These are phyloP conservation scores for Benthosema pterotum DNA, from an alignment of 2,797 vertebrate genomes.

Conservation along the genomic window DNA sequence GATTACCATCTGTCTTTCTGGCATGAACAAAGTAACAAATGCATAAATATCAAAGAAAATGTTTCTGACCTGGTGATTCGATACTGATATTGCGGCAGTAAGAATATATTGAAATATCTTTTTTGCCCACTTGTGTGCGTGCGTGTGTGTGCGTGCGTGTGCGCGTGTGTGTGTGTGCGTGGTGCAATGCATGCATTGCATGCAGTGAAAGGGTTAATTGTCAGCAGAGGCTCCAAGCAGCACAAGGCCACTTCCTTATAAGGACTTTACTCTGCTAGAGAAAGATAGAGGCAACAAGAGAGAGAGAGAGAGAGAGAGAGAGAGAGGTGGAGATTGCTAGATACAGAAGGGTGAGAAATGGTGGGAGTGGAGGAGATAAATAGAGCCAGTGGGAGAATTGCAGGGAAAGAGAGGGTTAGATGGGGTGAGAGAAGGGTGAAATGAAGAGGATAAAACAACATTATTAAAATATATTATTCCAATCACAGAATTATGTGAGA, in stretches of 20 bases:
- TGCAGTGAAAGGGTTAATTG: slow-evolving; percentile 66
- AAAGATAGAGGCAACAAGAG: slow-evolving; percentile 33
- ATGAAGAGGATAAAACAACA: slow-evolving; percentile 14
- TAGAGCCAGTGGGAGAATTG: slow-evolving; percentile 22
- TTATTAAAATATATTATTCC: too few species aligned
- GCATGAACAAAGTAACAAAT: too few species aligned
- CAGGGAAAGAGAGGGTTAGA: slow-evolving; percentile 7
- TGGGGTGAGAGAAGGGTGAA: slow-evolving; percentile 25
- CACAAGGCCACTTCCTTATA: slow-evolving; percentile 76
- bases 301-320: slow-evolving; percentile 7
- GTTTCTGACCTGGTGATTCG: too few species aligned
- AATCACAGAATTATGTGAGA: too few species aligned
- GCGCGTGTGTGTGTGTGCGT: too few species aligned
- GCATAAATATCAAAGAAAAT: too few species aligned
- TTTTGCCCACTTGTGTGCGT: too few species aligned
- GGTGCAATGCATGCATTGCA: too few species aligned
- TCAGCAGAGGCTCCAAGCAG: slow-evolving; percentile 45
- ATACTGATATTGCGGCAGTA: too few species aligned
- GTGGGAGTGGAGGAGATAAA: slow-evolving; percentile 49
- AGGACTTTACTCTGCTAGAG: slow-evolving; percentile 64
- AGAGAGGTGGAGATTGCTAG: slow-evolving; percentile 16
- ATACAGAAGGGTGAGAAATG: slow-evolving; percentile 5
- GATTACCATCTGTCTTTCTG: too few species aligned
- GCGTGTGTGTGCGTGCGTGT: too few species aligned
- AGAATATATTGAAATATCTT: too few species aligned